Evolutionary conservation across 2,113 vertebrate species (phyloP), one percentile per base, ranked within the genome.

Genomic region (Rousettus leschenaultii): DNA sequence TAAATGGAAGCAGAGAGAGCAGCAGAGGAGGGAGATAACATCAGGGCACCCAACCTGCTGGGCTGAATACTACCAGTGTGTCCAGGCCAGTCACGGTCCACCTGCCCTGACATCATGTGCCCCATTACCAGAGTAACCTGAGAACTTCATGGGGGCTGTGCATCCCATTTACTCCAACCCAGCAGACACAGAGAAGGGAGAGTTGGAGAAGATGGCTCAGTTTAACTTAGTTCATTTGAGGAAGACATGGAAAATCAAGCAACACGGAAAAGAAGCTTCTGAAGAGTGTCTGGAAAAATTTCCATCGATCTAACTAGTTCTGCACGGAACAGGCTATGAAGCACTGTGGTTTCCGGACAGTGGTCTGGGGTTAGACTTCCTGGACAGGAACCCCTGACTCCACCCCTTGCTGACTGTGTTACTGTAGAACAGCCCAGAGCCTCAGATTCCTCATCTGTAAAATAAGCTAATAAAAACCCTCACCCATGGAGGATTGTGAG

Each of bases 401-500:
- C 14, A 43, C 24, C 48, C 30, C 12, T 40, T 3, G 4, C 8
- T 16, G 7, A 43, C 11, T 80, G 5, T 14, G 12, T 16, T 45
- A 57, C 22, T 35, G n/a, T 70, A 84, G 6, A 86, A 57, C 57
- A 33, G 43, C 15, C 4, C 66, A 53, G 30, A 43, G 18, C 19
- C 45, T 78, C 16, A 4, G n/a, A 21, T 24, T 86, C 48, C 55
- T 61, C 33, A 24, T 24, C 45, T 66, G 2, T 61, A 73, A 89
- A 66, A 63, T 6, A 65, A 35, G 61, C 40, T 68, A 45, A 80
- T 33, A 51, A 35, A 45, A 89, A 14, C 14, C 10, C n/a, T 38
- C 6, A 0, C 12, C 11, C 66, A 53, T 0, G 0, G 7, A 51
- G 11, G 2, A 18, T 1, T 65, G 21, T 51, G 11, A 78, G 16